Evolutionary conservation across 2,888 invertebrate species (phyloP).

Genomic region (Pyrocoelia pectoralis): DNA sequence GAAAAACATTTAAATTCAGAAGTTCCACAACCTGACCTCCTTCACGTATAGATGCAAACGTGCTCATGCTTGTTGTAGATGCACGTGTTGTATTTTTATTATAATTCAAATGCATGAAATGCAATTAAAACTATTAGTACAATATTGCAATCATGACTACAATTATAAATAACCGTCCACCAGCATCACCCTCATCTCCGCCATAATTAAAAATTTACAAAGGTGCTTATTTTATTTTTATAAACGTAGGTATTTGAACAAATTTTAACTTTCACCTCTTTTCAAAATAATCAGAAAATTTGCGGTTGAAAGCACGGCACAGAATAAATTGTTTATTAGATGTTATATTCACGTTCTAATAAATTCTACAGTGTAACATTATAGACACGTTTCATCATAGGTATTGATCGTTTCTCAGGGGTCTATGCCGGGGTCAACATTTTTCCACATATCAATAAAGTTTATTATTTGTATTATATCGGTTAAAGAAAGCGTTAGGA

Average conservation of each 20-base stretch:
- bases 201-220: too few relatives aligned
- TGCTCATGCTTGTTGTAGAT: conserved; percentile 5
- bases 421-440: background rate
- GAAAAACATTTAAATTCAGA: conserved; percentile 10
- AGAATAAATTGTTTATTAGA: background rate
- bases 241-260: too few relatives aligned
- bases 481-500: too few relatives aligned
- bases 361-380: background rate
- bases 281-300: background rate
- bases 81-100: conserved; percentile 1
- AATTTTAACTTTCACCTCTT: background rate
- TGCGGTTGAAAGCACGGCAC: background rate
- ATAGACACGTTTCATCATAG: too few relatives aligned
- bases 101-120: background rate
- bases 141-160: too few relatives aligned
- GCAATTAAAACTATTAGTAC: too few relatives aligned
- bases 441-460: background rate
- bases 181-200: too few relatives aligned
- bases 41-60: conserved; percentile 10
- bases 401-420: background rate
- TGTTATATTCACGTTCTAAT: background rate
- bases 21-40: conserved; percentile 7
- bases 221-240: too few relatives aligned
- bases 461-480: too few relatives aligned
- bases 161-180: background rate